phyloP scores from a whole-genome alignment of 2,797 vertebrate genomes.

The Heteromormyrus szaboi region DNA sequence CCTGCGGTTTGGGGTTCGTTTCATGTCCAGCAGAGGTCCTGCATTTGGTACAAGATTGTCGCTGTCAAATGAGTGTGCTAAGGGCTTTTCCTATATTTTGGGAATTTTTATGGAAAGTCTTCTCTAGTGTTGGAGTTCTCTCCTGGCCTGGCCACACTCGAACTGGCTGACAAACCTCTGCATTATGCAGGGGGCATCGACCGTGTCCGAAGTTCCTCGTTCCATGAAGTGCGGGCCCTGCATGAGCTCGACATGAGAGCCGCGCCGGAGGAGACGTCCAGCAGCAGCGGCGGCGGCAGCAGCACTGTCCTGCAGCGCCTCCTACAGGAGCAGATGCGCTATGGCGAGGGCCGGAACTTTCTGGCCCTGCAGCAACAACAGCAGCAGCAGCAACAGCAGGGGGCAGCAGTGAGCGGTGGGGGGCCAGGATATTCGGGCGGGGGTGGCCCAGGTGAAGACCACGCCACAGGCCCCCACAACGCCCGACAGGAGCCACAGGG shows the following conservation, averaged over 20 bases:
- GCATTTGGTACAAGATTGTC: not conserved
- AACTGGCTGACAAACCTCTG: not conserved
- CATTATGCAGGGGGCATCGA: conserved; percentile 51
- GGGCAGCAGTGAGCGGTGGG: conserved; percentile 42
- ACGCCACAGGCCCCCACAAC: conserved; percentile 78
- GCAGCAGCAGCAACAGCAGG: conserved; percentile 50
- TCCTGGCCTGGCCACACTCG: not conserved
- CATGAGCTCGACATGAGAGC: conserved; percentile 85
- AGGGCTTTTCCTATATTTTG: not conserved
- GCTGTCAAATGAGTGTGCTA: not conserved
- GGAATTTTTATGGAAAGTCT: not conserved
- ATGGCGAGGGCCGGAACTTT: conserved; percentile 83
- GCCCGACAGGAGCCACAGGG: conserved; percentile 98
- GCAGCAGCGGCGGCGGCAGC: conserved; percentile 53
- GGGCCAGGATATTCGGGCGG: conserved; percentile 49
- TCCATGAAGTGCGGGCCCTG: conserved; percentile 59
- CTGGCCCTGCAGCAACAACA: conserved; percentile 78
- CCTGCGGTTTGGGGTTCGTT: not conserved
- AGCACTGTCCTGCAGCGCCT: conserved; percentile 91
- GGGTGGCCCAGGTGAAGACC: conserved; percentile 71
- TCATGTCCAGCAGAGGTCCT: conserved; percentile 15
- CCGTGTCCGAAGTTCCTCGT: conserved; percentile 59
- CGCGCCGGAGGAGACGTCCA: conserved; percentile 80
- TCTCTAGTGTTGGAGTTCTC: not conserved
- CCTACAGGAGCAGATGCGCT: conserved; percentile 94